Percentiles rank a stretch among this genome's conserved stretches.
phyloP scores from a whole-genome alignment of 2,113 vertebrate genomes.

The Onychostoma macrolepis region DNA sequence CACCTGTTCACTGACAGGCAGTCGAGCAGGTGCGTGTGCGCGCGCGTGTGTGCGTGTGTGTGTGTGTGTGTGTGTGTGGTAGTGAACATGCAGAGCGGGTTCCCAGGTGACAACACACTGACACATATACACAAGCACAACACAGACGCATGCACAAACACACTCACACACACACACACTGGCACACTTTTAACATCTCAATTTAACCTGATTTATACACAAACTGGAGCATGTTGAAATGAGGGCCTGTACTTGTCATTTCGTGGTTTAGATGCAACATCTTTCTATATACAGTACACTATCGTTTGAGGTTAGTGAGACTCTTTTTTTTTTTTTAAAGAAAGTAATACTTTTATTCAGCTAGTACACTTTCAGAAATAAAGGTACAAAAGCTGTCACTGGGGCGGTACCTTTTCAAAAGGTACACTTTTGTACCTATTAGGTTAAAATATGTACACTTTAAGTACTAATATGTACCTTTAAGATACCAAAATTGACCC shows the following conservation, averaged over 20 bases:
- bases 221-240: slow-evolving; percentile 24
- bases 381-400: too few relatives aligned
- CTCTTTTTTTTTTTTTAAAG: neutral
- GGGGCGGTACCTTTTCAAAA: too few relatives aligned
- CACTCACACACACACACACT: slow-evolving; percentile 20
- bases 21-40: slow-evolving; percentile 48
- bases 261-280: too few relatives aligned
- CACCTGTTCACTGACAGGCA: slow-evolving; percentile 58
- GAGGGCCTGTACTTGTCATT: neutral
- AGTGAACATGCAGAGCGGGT: neutral
- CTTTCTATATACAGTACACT: neutral
- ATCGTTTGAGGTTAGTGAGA: neutral
- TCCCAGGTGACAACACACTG: slow-evolving; percentile 17
- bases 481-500: too few relatives aligned
- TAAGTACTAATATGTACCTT: too few relatives aligned
- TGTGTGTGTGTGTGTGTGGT: slow-evolving; percentile 4
- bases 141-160: neutral
- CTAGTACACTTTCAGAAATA: too few relatives aligned
- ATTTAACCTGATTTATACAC: slow-evolving; percentile 37
- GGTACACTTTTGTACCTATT: too few relatives aligned
- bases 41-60: slow-evolving; percentile 17
- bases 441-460: too few relatives aligned
- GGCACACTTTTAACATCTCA: slow-evolving; percentile 34
- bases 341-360: neutral
- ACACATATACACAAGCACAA: slow-evolving; percentile 25